Evolutionary conservation across 1,140 invertebrate species (phyloP).

Genomic region (Rhynchophorus ferrugineus): DNA sequence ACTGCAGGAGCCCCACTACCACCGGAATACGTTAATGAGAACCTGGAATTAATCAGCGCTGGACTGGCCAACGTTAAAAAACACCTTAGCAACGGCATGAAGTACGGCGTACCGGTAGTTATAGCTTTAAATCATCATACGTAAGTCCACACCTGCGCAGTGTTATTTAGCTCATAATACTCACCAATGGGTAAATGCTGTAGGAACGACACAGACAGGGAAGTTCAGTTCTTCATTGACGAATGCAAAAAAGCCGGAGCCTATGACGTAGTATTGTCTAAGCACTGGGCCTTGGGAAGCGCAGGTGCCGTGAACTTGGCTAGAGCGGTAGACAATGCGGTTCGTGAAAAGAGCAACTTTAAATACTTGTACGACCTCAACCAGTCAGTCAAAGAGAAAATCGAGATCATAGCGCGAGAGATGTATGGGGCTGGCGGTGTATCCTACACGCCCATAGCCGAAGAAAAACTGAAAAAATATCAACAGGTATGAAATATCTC

Average conservation of each 20-base stretch:
- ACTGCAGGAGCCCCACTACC: conserved; percentile 76
- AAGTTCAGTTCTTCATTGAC: conserved; percentile 73
- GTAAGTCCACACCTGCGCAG: too few relatives aligned
- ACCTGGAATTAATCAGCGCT: conserved; percentile 77
- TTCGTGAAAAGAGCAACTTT: conserved; percentile 53
- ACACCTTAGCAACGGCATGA: conserved; percentile 87
- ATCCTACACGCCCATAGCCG: conserved; percentile 60
- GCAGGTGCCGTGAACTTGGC: conserved; percentile 79
- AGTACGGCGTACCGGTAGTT: conserved; percentile 91
- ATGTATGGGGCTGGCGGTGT: conserved; percentile 95
- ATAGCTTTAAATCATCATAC: conserved; percentile 86
- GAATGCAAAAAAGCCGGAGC: conserved; percentile 71
- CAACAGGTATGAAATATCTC: conserved; percentile 42
- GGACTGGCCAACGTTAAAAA: conserved; percentile 88
- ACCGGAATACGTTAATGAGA: conserved; percentile 79
- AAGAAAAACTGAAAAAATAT: conserved; percentile 62
- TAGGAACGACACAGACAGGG: conserved; percentile 73
- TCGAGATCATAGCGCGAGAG: conserved; percentile 79
- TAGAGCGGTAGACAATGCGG: conserved; percentile 76
- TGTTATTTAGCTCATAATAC: too few relatives aligned
- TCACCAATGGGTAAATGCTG: too few relatives aligned
- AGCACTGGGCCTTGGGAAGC: conserved; percentile 89
- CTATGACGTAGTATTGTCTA: conserved; percentile 76
- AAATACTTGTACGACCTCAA: conserved; percentile 80
- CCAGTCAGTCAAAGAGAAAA: conserved; percentile 78